These are phyloP conservation scores for Lampris incognitus DNA, from an alignment of 2,113 vertebrate genomes.

Conservation along the genomic window DNA sequence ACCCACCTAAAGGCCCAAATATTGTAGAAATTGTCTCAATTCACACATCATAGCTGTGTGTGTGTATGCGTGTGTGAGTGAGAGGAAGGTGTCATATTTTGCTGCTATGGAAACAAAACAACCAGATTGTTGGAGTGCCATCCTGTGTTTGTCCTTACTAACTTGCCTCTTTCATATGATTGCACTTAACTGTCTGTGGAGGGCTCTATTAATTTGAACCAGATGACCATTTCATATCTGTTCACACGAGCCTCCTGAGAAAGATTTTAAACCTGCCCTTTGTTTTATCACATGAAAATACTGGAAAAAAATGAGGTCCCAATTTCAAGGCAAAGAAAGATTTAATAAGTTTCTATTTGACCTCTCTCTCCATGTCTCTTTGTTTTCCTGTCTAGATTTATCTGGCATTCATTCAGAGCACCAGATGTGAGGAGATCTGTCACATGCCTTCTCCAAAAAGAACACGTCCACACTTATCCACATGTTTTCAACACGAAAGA, in stretches of 20 bases:
- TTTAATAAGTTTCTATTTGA: not conserved
- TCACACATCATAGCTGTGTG: constrained; percentile 37
- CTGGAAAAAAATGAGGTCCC: not conserved
- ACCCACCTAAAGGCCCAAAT: not conserved
- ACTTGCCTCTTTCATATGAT: constrained; percentile 49
- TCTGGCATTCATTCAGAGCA: constrained; percentile 36
- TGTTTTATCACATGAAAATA: not conserved
- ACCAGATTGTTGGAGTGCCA: constrained; percentile 34
- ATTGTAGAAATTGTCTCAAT: constrained; percentile 16
- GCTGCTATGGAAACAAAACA: constrained; percentile 68
- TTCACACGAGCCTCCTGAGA: constrained; percentile 26
- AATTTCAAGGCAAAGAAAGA: no score
- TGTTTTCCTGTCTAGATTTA: constrained; percentile 22
- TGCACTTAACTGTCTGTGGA: constrained; percentile 31
- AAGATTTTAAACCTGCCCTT: constrained; percentile 45
- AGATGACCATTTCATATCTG: constrained; percentile 48
- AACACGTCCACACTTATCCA: constrained; percentile 37
- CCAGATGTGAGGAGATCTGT: constrained; percentile 60
- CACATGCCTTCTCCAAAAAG: constrained; percentile 31
- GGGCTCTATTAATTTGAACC: constrained; percentile 50
- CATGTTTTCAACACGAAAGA: constrained; percentile 35
- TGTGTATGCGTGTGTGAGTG: not conserved
- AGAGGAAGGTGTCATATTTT: not conserved
- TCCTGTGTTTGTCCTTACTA: constrained; percentile 38
- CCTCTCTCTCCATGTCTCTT: not conserved